Conservation (phyloP, 1,140 invertebrate species). For the Habropoda laboriosa region DNA sequence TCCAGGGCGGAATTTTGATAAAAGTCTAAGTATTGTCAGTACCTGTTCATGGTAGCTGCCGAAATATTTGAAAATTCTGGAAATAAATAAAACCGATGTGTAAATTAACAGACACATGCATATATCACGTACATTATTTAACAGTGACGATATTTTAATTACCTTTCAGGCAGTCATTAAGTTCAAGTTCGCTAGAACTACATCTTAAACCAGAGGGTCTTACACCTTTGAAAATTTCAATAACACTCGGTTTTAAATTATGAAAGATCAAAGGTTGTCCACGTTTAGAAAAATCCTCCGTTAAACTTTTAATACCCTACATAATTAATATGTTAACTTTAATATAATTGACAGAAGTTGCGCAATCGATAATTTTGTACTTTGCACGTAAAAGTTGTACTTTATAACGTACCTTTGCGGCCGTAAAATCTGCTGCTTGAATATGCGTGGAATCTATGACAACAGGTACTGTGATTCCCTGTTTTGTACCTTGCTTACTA, state of each 20-base stretch:
- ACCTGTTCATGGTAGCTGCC: constrained; percentile 45
- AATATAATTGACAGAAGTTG: constrained; percentile 12
- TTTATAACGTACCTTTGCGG: constrained; percentile 84
- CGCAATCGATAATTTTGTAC: background rate
- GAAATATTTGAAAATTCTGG: constrained; percentile 54
- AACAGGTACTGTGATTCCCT: constrained; percentile 85
- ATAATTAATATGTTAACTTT: constrained; percentile 46
- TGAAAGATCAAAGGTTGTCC: constrained; percentile 89
- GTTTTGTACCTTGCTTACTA: constrained; percentile 86
- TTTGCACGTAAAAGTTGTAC: background rate
- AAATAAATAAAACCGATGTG: constrained; percentile 14
- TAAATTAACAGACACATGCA: background rate
- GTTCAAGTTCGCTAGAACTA: constrained; percentile 84
- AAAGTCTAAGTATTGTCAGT: constrained; percentile 25
- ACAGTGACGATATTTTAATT: constrained; percentile 34
- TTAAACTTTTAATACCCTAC: constrained; percentile 88
- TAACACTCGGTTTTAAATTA: constrained; percentile 88
- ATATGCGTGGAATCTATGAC: constrained; percentile 90
- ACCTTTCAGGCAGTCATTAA: constrained; percentile 85
- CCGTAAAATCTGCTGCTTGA: constrained; percentile 89
- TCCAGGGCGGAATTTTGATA: background rate
- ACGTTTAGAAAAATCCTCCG: constrained; percentile 87
- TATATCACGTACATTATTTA: background rate
- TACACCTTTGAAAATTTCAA: constrained; percentile 87
- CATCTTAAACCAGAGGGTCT: constrained; percentile 86